A percentile compares a stretch with the other conserved stretches of the same genome.
phyloP scores from a whole-genome alignment of 2,888 invertebrate genomes.

The Plutella xylostella region DNA sequence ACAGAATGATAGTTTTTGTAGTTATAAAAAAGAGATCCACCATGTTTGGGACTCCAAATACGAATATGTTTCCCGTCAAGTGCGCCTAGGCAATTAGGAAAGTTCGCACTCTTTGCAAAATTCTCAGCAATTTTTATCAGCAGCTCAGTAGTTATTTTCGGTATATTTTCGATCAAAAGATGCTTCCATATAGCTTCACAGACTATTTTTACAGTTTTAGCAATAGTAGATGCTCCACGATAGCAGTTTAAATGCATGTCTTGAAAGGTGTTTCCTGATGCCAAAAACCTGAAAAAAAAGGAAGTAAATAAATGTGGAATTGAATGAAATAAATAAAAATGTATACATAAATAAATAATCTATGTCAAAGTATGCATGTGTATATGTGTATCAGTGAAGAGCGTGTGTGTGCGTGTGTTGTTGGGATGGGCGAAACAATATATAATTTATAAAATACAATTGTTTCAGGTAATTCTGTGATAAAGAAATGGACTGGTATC shows the following conservation, averaged over 20 bases:
- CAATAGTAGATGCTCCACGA: constrained; percentile 14
- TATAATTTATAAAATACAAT: constrained; percentile 13
- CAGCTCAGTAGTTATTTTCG: constrained; percentile 7
- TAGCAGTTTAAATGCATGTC: constrained; percentile 13
- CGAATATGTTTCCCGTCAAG: constrained; percentile 14
- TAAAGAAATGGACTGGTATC: constrained; percentile 15
- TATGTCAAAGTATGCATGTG: too few relatives aligned
- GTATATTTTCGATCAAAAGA: constrained; percentile 7
- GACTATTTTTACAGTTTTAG: constrained; percentile 9
- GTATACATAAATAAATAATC: too few relatives aligned
- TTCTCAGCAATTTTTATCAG: constrained; percentile 3
- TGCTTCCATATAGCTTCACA: constrained; percentile 13
- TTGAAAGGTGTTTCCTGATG: constrained; percentile 10
- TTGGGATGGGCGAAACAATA: too few relatives aligned
- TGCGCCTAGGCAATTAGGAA: constrained; percentile 8
- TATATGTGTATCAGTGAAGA: too few relatives aligned
- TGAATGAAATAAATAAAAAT: too few relatives aligned
- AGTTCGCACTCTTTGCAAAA: constrained; percentile 7
- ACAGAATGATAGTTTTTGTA: constrained; percentile 4
- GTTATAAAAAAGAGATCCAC: constrained; percentile 10
- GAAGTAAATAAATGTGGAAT: not conserved
- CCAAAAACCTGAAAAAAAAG: not conserved
- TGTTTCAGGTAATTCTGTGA: constrained; percentile 12
- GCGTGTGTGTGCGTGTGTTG: too few relatives aligned
- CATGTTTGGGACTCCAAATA: constrained; percentile 8